Base-by-base conservation (phyloP, 1,140 invertebrate species). In the Megalonaias nervosa region DNA sequence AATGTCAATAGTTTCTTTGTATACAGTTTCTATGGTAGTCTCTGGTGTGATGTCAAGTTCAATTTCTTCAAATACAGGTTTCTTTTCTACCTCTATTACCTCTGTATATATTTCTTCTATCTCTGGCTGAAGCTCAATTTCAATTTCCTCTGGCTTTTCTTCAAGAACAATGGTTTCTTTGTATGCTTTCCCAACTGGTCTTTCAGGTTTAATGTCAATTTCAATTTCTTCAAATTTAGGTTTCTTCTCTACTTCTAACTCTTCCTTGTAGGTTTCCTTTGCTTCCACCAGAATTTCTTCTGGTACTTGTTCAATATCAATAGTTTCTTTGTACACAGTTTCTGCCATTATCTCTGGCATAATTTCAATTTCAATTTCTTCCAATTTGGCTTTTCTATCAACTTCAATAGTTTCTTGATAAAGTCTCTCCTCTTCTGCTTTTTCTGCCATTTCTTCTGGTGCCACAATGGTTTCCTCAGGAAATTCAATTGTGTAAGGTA, bases 381-480 rank as follows among this genome's bases (percentile, higher is more conserved):
- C n/a, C 55, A 59, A 67, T 67, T 31, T 59, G 14, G 48, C 59
- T 74, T 74, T 57, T 66, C 61, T 68, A 17, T 60, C 67, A 71
- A 56, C 57, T 55, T 67, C 21, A 72, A 77, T 66, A 76, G 65
- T 64, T n/a, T 57, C 66, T 62, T 38, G 2, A 75, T 57, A 82
- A 66, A 55, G 17, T 56, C 66, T 68, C 19, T 71, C 19, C n/a
- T 23, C 14, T 57, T 74, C 55, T 16, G 70, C 23, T 60, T 67
- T 72, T 64, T 57, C 66, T 56, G 48, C 48, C 15, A 71, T 58
- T 38, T 71, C 57, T 26, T 26, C 38, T 38, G 38, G 38, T 38
- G 38, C 38, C 38, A 38, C 38, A 38, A 9, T 38, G 9, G 38
- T 38, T 38, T 38, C 38, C 38, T 38, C 38, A 6, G 38, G 38